Evolutionary conservation across 1,140 invertebrate genomes (phyloP).

Genomic region (Colletes gigas): DNA sequence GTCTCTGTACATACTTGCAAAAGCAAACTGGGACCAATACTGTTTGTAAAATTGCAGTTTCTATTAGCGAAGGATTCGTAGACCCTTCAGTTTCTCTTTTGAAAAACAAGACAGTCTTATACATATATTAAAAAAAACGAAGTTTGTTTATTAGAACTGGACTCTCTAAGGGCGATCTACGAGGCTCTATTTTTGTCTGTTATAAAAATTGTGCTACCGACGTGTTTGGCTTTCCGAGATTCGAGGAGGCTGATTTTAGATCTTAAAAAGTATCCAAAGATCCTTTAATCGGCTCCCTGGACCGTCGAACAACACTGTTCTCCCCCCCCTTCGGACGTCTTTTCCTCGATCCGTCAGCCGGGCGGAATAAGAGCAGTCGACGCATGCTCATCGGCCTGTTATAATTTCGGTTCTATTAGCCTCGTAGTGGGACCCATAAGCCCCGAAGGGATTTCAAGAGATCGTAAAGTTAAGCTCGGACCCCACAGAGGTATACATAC

Average conservation of each 20-base stretch:
- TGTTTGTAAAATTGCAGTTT: too few relatives aligned
- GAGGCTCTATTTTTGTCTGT: background rate
- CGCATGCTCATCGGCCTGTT: conserved; percentile 80
- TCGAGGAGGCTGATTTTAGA: background rate
- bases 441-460: conserved; percentile 74
- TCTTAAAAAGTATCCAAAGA: conserved; percentile 35
- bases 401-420: conserved; percentile 81
- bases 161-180: background rate
- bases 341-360: conserved; percentile 67
- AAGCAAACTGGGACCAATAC: too few relatives aligned
- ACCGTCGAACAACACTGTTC: conserved; percentile 31
- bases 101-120: too few relatives aligned
- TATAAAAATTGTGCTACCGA: too few relatives aligned
- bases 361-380: conserved; percentile 81
- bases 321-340: conserved; percentile 22
- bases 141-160: too few relatives aligned
- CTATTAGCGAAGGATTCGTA: too few relatives aligned
- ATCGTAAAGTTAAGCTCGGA: conserved; percentile 79
- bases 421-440: conserved; percentile 65
- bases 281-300: conserved; percentile 35
- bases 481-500: conserved; percentile 63
- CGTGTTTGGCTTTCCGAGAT: background rate
- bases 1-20: too few relatives aligned
- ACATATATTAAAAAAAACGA: too few relatives aligned
- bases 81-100: too few relatives aligned